These are phyloP conservation scores for Parthenolecanium corni DNA, from an alignment of 2,888 invertebrate species.

Conservation along the genomic window DNA sequence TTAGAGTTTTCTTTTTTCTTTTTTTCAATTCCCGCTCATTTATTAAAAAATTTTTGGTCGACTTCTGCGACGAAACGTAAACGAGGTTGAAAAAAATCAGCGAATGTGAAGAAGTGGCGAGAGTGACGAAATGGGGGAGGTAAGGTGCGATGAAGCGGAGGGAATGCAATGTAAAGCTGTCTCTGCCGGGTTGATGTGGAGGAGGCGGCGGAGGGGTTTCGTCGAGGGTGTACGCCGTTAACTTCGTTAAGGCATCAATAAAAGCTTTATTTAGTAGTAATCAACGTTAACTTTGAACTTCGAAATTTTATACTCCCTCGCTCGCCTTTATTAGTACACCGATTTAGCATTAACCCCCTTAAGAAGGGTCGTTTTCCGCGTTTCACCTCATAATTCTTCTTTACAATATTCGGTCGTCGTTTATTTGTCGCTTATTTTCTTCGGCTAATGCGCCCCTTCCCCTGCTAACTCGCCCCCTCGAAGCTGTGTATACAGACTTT, in stretches of 20 bases:
- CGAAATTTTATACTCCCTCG: slow-evolving; percentile 26
- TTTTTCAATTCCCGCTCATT: no score
- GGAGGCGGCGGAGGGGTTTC: background rate
- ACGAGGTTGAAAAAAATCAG: no score
- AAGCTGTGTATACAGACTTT: no score
- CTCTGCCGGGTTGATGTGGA: background rate
- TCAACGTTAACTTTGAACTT: slow-evolving; percentile 27
- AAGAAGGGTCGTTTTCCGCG: slow-evolving; percentile 17
- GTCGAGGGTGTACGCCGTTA: slow-evolving; percentile 15
- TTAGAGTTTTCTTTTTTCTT: no score
- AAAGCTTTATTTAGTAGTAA: slow-evolving; percentile 27
- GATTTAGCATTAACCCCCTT: slow-evolving; percentile 22
- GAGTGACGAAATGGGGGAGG: no score
- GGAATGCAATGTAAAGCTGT: background rate
- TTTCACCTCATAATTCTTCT: slow-evolving; percentile 25
- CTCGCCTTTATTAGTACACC: slow-evolving; percentile 26
- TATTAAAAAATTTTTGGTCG: no score
- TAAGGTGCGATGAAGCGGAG: no score
- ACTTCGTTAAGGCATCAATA: slow-evolving; percentile 27
- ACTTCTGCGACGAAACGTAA: no score
- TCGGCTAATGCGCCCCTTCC: background rate
- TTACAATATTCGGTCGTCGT: slow-evolving; percentile 2
- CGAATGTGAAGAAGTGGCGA: no score
- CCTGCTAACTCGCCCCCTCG: no score
- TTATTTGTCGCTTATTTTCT: slow-evolving; percentile 16